phyloP scores from a whole-genome alignment of 2,797 vertebrate species.

The Botia almorhae region DNA sequence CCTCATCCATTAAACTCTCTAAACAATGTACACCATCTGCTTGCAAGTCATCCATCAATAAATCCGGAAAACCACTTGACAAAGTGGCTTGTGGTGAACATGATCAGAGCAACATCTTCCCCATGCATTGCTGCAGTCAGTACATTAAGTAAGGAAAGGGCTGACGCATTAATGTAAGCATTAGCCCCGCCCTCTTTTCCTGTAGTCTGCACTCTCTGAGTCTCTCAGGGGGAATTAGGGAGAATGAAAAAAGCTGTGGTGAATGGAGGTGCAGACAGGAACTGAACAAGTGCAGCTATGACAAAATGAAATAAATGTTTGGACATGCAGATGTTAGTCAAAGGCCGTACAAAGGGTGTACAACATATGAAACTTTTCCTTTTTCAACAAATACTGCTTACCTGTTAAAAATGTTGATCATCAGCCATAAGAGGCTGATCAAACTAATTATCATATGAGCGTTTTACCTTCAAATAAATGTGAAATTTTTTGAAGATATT shows the following conservation, averaged over 20 bases:
- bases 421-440: no score
- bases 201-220: conserved; percentile 13
- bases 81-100: conserved; percentile 25
- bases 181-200: conserved; percentile 15
- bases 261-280: neutral
- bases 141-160: conserved; percentile 34
- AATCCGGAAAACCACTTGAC: conserved; percentile 15
- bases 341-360: neutral
- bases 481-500: no score
- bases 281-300: conserved; percentile 11
- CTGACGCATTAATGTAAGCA: conserved; percentile 48
- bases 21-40: neutral
- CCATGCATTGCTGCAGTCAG: neutral
- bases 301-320: neutral
- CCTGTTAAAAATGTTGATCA: no score
- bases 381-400: no score
- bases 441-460: no score
- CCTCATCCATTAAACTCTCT: neutral
- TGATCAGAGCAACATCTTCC: neutral
- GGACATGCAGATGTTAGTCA: no score
- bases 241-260: neutral
- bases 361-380: neutral
- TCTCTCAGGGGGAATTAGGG: conserved; percentile 29
- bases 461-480: no score
- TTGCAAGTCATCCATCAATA: conserved; percentile 14